A percentile compares a stretch with the other conserved stretches of the same genome.
Evolutionary conservation across 2,113 vertebrate genomes (phyloP).

Genomic region (Athene noctua): DNA sequence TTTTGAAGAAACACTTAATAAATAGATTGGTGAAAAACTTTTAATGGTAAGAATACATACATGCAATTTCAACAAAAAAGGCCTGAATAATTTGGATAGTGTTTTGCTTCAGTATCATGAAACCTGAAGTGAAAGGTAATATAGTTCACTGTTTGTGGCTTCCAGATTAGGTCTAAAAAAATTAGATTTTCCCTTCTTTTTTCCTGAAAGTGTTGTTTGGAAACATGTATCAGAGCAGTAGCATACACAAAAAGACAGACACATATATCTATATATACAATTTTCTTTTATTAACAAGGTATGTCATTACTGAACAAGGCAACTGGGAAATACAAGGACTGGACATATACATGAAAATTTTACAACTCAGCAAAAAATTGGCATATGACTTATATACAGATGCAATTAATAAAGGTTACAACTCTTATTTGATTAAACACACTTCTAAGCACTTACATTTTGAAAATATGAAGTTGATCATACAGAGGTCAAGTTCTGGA

Average conservation of each 20-base stretch:
- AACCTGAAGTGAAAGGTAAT: not conserved
- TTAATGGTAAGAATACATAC: not conserved
- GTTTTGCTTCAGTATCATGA: not conserved
- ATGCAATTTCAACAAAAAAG: not conserved
- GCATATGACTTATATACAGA: slow-evolving; percentile 53
- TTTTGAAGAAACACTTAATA: not conserved
- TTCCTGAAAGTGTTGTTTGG: not conserved
- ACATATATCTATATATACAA: slow-evolving; percentile 39
- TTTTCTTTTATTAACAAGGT: slow-evolving; percentile 77
- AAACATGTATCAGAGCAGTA: not conserved
- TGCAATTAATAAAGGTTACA: slow-evolving; percentile 13
- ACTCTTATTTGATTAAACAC: slow-evolving; percentile 56
- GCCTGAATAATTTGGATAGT: not conserved
- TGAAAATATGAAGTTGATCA: slow-evolving; percentile 58
- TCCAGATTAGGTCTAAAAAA: not conserved
- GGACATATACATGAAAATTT: slow-evolving; percentile 62
- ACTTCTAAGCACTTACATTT: slow-evolving; percentile 60
- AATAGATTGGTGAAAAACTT: not conserved
- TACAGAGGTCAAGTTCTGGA: slow-evolving; percentile 62
- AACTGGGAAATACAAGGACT: slow-evolving; percentile 62
- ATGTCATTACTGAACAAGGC: slow-evolving; percentile 72
- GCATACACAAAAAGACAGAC: not conserved
- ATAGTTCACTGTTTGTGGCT: not conserved
- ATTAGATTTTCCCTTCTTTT: not conserved
- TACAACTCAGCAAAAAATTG: slow-evolving; percentile 45